phyloP scores from a whole-genome alignment of 2,797 vertebrate genomes.

The Peromyscus melanophrys region DNA sequence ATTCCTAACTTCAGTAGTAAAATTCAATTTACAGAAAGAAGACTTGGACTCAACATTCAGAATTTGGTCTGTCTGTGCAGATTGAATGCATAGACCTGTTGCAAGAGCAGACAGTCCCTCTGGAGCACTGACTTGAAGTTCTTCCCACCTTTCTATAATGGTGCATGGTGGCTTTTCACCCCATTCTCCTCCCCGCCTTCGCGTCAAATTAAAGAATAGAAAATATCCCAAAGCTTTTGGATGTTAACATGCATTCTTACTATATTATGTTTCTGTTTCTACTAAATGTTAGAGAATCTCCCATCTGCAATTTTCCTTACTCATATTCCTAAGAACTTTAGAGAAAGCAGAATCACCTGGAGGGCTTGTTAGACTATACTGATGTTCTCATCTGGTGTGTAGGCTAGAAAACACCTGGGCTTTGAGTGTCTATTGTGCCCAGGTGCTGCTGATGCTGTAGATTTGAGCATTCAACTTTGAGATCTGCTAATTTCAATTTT shows the following conservation, averaged over 20 bases:
- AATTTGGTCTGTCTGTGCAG: background rate
- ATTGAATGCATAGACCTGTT: background rate
- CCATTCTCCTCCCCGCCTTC: background rate
- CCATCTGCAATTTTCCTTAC: background rate
- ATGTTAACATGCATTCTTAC: background rate
- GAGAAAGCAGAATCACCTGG: background rate
- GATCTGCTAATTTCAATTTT: background rate
- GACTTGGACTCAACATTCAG: conserved; percentile 11
- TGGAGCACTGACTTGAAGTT: background rate
- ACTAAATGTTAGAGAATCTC: conserved; percentile 7
- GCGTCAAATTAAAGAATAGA: background rate
- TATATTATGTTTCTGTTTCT: background rate
- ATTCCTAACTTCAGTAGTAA: background rate
- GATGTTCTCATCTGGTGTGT: background rate
- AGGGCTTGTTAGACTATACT: background rate
- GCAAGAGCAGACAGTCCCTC: background rate
- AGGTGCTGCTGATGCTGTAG: background rate
- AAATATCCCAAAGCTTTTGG: background rate
- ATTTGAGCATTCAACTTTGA: background rate
- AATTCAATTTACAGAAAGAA: background rate
- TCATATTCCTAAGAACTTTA: background rate
- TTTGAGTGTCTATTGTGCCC: background rate
- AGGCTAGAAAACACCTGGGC: background rate
- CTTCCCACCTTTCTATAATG: background rate
- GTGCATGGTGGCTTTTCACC: background rate